Conservation (phyloP, 64 coral and sea anemone genomes). For the Orbicella faveolata region DNA sequence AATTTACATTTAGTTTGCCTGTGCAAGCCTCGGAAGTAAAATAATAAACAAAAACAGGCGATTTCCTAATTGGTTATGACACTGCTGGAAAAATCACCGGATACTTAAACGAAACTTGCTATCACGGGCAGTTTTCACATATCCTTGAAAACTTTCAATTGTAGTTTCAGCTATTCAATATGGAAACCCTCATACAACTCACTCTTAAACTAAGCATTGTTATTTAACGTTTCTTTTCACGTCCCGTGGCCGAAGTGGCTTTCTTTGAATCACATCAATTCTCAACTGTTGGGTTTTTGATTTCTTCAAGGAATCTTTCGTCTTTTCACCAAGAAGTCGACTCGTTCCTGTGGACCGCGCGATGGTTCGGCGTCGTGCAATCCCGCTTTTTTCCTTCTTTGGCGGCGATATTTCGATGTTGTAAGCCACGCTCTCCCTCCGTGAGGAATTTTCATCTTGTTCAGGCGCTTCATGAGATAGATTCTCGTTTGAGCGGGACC, state of each 20-base stretch:
- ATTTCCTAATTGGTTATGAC: no score
- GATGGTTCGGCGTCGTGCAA: conserved; percentile 48
- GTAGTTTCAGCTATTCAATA: neutral
- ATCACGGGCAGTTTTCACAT: no score
- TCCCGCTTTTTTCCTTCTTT: conserved; percentile 15
- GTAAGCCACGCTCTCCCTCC: conserved; percentile 43
- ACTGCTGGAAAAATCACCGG: no score
- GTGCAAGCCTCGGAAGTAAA: no score
- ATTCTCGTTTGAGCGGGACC: conserved; percentile 55
- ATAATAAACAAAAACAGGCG: no score
- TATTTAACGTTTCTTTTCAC: neutral
- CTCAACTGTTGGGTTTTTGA: conserved; percentile 20
- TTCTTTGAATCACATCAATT: neutral
- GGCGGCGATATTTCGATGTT: conserved; percentile 53
- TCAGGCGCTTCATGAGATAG: conserved; percentile 2
- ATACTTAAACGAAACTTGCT: no score
- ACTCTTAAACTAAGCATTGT: neutral
- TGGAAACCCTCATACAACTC: neutral
- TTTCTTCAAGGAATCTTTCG: conserved; percentile 31
- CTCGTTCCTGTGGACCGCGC: conserved; percentile 35
- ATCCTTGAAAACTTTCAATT: no score
- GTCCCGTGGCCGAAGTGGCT: neutral
- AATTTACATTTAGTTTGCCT: neutral
- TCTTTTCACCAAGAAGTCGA: conserved; percentile 10
- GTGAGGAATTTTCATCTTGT: neutral